Base-by-base conservation (phyloP, 2,888 invertebrate species). In the Thymelicus acteon region DNA sequence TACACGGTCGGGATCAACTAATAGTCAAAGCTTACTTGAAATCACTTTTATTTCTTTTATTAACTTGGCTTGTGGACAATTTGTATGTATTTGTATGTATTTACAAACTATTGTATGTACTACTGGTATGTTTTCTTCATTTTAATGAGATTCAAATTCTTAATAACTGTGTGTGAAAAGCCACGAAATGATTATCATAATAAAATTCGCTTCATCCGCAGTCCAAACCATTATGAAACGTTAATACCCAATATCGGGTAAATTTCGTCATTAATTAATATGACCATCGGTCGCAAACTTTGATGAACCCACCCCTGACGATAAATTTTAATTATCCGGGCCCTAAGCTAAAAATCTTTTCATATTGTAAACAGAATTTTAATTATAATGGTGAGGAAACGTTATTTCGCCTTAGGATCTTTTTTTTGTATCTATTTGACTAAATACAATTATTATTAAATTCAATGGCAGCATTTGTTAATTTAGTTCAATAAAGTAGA, bases 101-200 rank as follows among this genome's bases (percentile, higher is more conserved):
- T 5, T 31, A 31, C 1, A 31, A 31, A 31, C 31, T 31, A 31
- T 31, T 31, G 31, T 31, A 31, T 31, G 31, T 31, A 1, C 31
- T 31, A 31, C 5, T 31, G 1, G 5, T 31, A 31, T 31, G 5
- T 31, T n/a, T n/a, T n/a, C 31, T 52, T 52, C 7, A 10, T 19
- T 8, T 12, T 52, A 7, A 52, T 52, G 15, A 19, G 0, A 19
- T 10, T 52, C 6, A 52, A 12, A 52, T 52, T 52, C 19, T 52
- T 4, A 44, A 44, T 44, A 8, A 52, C 15, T 52, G 49, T 87
- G 71, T 82, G 82, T 84, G 75, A 78, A 77, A 75, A 78, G 80
- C 81, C 77, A 76, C 73, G 77, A 78, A 80, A 77, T 78, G 82
- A 78, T 84, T 88, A 88, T 85, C 85, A 88, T 86, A 88, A 85